phyloP scores from a whole-genome alignment of 2,797 vertebrate species.

The Todus mexicanus region DNA sequence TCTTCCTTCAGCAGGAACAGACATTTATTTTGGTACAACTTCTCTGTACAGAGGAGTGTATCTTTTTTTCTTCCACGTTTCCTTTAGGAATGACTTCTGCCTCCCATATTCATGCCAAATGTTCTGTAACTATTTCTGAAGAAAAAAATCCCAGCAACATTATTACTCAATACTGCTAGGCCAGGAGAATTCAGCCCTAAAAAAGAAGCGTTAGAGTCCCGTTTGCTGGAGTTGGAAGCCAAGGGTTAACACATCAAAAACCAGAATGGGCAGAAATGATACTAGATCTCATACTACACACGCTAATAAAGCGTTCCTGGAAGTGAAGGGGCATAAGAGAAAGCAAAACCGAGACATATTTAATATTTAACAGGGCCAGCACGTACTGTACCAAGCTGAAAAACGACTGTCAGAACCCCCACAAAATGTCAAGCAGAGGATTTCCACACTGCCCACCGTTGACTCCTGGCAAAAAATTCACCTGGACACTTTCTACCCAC shows the following conservation, averaged over 20 bases:
- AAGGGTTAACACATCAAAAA: background rate
- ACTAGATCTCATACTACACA: background rate
- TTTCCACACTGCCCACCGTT: background rate
- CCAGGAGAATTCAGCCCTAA: constrained; percentile 27
- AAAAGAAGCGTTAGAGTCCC: background rate
- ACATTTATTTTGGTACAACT: background rate
- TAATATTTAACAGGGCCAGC: background rate
- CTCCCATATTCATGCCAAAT: background rate
- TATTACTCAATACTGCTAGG: constrained; percentile 11
- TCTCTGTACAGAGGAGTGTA: background rate
- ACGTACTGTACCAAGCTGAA: background rate
- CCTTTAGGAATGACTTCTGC: background rate
- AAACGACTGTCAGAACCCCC: background rate
- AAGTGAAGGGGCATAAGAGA: background rate
- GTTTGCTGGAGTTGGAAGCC: background rate
- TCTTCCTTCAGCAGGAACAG: background rate
- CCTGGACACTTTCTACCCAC: background rate
- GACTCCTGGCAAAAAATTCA: background rate
- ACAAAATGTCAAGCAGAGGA: background rate
- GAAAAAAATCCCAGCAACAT: background rate
- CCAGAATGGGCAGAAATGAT: background rate
- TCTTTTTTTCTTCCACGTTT: background rate
- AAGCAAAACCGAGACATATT: background rate
- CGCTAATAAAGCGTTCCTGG: background rate
- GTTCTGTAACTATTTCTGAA: constrained; percentile 2